Percentiles rank a stretch among this genome's conserved stretches.
These are phyloP conservation scores for Tenthredo livida DNA, from an alignment of 2,888 invertebrate species.

Conservation along the genomic window DNA sequence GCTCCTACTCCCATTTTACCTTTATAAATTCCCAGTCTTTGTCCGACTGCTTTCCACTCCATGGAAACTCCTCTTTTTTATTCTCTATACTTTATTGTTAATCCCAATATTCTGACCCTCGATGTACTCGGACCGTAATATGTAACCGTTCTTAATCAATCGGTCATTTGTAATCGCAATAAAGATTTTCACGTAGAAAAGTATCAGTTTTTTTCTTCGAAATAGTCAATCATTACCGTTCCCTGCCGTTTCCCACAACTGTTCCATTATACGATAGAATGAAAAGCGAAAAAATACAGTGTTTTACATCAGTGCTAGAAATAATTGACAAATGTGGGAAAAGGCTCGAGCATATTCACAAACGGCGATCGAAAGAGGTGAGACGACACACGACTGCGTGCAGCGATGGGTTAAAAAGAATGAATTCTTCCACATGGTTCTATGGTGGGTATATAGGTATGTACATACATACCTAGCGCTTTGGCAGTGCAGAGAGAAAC, in stretches of 20 bases:
- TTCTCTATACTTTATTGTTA: too few relatives aligned
- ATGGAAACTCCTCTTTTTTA: too few relatives aligned
- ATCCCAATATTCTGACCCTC: too few relatives aligned
- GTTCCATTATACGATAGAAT: too few relatives aligned
- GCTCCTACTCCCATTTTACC: neutral
- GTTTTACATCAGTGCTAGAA: neutral
- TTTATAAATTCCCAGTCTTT: neutral
- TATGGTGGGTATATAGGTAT: neutral
- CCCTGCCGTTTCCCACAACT: neutral
- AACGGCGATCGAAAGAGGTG: neutral
- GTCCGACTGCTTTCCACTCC: neutral
- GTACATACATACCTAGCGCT: neutral
- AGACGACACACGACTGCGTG: neutral
- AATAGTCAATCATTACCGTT: neutral
- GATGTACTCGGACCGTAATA: too few relatives aligned
- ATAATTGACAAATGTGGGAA: neutral
- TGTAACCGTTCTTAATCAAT: neutral
- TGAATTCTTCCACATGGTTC: slow-evolving; percentile 5
- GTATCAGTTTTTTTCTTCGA: neutral
- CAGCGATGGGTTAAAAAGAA: slow-evolving; percentile 8
- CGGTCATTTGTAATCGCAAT: neutral
- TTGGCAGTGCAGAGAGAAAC: neutral
- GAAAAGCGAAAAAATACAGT: neutral
- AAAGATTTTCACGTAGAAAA: neutral
- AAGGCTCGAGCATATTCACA: neutral